Base-by-base conservation (phyloP, 2,888 invertebrate genomes). In the Gymnocheta viridis region DNA sequence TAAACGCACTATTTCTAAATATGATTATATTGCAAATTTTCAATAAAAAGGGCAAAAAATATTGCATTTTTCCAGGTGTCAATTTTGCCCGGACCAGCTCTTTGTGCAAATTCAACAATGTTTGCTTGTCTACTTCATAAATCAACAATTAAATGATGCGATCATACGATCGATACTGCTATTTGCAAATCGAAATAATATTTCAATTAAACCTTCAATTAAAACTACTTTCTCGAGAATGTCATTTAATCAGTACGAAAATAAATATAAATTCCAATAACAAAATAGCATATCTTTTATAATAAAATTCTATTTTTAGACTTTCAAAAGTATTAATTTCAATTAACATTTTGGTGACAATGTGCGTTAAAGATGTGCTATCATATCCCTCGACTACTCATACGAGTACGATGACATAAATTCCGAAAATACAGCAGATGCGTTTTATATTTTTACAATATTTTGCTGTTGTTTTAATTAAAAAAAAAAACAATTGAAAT, bases 231-330 rank as follows among this genome's bases (percentile, higher is more conserved):
- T 69, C 54, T 27, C 12, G 38, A n/a, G n/a, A n/a, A n/a, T 17
- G 41, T 76, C 35, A 47, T 58, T 19, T 7, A 41, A 69, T 78
- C 19, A 69, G 4, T 29, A 69, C n/a, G n/a, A 49, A 77, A 60
- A 64, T 27, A 10, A 17, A 7, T 54, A 54, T 35, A 67, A 60
- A 78, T 78, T 78, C 58, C 69, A 78, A 78, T 78, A 70, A 35
- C 70, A 70, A 62, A 70, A 17, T 62, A 77, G n/a, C n/a, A 66
- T 77, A 41, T 51, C 41, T 54, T 22, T 32, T 22, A 51, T 14
- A 41, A 60, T 6, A 58, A 51, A 60, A 14, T 49, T 6, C 12
- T 56, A 66, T 49, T 27, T 66, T 41, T 29, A 69, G 27, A 67
- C 17, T 29, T 17, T 38, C 2, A 41, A 58, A 49, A 49, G 1